phyloP scores from a whole-genome alignment of 2,113 vertebrate genomes.

The Odontesthes bonariensis region DNA sequence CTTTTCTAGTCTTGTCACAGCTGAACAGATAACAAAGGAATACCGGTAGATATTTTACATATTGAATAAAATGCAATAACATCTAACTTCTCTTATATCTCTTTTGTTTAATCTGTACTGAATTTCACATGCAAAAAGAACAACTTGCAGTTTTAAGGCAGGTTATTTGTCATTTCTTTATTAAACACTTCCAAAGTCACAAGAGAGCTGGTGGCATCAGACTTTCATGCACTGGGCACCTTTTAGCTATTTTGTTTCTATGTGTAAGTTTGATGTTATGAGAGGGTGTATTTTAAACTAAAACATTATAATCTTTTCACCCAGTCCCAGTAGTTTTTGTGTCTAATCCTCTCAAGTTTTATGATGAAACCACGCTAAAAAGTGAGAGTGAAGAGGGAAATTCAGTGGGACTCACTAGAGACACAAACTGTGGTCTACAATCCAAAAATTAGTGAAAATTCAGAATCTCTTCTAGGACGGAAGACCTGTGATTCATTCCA shows the following conservation, averaged over 20 bases:
- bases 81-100: neutral
- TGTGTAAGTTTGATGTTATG: neutral
- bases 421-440: neutral
- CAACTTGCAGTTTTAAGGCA: neutral
- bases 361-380: neutral
- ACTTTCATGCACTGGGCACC: neutral
- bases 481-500: neutral
- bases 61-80: neutral
- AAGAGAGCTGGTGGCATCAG: neutral
- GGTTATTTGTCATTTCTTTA: neutral
- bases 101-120: neutral
- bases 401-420: neutral
- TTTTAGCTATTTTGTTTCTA: neutral
- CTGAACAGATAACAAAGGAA: constrained; percentile 17
- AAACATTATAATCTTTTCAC: neutral
- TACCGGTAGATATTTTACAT: neutral
- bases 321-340: neutral
- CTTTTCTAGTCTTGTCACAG: constrained; percentile 35
- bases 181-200: neutral
- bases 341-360: neutral
- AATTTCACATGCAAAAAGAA: neutral
- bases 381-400: neutral
- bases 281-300: neutral
- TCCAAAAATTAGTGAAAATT: neutral
- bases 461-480: neutral